Base-by-base conservation (phyloP, 2,888 invertebrate genomes). In the Luffia ferchaultella region DNA sequence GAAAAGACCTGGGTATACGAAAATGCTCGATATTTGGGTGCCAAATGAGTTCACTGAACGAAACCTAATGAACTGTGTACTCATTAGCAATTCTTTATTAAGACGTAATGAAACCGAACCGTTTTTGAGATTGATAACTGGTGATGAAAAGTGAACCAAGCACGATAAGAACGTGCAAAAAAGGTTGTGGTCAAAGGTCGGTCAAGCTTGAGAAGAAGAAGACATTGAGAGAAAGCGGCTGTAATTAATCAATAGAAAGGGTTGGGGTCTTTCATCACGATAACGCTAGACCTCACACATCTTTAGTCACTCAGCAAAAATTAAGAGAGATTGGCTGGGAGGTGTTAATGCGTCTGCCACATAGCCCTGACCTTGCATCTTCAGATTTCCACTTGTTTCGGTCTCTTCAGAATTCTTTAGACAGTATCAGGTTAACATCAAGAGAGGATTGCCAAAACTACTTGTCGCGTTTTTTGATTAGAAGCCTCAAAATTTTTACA, bases 221-320 rank as follows among this genome's bases (percentile, higher is more conserved):
- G n/a, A n/a, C n/a, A n/a, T n/a, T n/a, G n/a, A n/a, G n/a, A n/a
- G n/a, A n/a, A 51, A 52, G 54, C 40, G 55, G 53, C 20, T 16
- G 46, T 48, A 50, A 49, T 43, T 52, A 52, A 46, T 50, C 53
- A 52, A 41, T 19, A 54, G 45, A 54, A 51, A 45, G 40, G n/a
- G 30, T 5, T 42, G n/a, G 16, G 44, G 16, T n/a, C n/a, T 30
- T 42, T 17, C 49, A 49, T 42, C 44, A 45, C 49, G 3, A 30
- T 30, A 30, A 30, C 30, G 30, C 30, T 12, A 30, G 30, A 30
- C 30, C 30, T 7, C 30, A 30, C 18, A 46, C 51, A 56, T 56
- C 51, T 52, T 52, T 52, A 51, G 49, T 42, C 52, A 55, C 52
- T 50, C 51, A 50, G 49, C 55, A 54, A 54, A 56, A 52, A 53